These are phyloP conservation scores for Arenaria interpres DNA, from an alignment of 2,113 vertebrate species.

Conservation along the genomic window DNA sequence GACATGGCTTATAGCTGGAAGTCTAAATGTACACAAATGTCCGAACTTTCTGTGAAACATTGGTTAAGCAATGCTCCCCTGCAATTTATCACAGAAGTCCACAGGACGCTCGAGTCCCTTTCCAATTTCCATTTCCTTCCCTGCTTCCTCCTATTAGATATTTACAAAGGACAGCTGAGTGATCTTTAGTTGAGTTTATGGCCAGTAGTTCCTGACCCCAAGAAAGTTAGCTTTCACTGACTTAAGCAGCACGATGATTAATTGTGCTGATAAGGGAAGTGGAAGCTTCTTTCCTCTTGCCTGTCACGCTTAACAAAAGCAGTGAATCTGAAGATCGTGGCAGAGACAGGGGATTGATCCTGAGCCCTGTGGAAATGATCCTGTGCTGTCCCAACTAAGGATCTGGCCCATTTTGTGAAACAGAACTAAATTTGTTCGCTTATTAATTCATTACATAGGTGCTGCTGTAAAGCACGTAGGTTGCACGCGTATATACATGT, in stretches of 20 bases:
- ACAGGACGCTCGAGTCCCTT: not conserved
- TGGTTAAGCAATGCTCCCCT: not conserved
- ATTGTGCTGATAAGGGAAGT: conserved; percentile 25
- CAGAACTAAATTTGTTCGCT: not conserved
- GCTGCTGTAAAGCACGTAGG: not conserved
- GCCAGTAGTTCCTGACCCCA: not conserved
- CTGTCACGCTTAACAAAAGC: not conserved
- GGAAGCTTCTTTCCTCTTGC: conserved; percentile 10
- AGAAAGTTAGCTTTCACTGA: not conserved
- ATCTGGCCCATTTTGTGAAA: not conserved
- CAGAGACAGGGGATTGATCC: not conserved
- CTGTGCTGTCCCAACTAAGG: not conserved
- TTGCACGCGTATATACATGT: not conserved
- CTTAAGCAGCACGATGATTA: not conserved
- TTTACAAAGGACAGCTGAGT: not conserved
- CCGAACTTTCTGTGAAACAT: not conserved
- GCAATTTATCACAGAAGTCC: not conserved
- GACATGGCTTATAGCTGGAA: not conserved
- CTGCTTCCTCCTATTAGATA: not conserved
- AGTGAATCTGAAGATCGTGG: not conserved
- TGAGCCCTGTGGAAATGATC: not conserved
- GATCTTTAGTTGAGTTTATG: conserved; percentile 5
- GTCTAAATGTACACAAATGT: not conserved
- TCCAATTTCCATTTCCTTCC: conserved; percentile 19
- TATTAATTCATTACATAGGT: not conserved